phyloP scores from a whole-genome alignment of 1,140 invertebrate genomes.

The Hormaphis cornu region DNA sequence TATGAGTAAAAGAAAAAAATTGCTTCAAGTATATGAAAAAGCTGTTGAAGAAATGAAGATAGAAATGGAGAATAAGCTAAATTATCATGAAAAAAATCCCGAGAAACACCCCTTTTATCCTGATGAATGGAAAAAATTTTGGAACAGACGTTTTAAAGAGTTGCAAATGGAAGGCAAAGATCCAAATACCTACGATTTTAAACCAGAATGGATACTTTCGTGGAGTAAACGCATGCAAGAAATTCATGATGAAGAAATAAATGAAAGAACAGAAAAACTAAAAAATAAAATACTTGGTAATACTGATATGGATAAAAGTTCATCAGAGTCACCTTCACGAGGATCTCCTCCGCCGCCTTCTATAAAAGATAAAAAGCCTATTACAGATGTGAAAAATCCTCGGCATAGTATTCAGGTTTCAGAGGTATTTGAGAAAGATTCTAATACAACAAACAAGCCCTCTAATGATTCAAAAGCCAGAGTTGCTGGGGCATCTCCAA shows the following conservation, averaged over 20 bases:
- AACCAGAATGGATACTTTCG: slow-evolving; percentile 73
- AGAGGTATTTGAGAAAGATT: not conserved
- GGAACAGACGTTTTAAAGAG: slow-evolving; percentile 71
- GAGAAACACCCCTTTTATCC: slow-evolving; percentile 77
- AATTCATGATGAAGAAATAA: slow-evolving; percentile 57
- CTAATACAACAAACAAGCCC: not conserved
- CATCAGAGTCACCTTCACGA: slow-evolving; percentile 16
- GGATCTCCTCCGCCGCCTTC: not conserved
- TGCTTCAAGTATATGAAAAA: slow-evolving; percentile 41
- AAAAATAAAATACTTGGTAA: slow-evolving; percentile 44
- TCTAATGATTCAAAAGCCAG: not conserved
- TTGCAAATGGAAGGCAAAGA: slow-evolving; percentile 50
- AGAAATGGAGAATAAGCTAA: slow-evolving; percentile 50
- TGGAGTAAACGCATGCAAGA: slow-evolving; percentile 72
- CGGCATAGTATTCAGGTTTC: not conserved
- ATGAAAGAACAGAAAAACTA: slow-evolving; percentile 49
- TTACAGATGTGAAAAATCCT: not conserved
- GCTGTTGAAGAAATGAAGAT: slow-evolving; percentile 43
- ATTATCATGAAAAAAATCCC: slow-evolving; percentile 68
- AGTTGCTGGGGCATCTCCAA: slow-evolving; percentile 21
- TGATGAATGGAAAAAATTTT: slow-evolving; percentile 78
- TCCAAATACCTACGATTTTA: slow-evolving; percentile 67
- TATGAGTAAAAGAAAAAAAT: slow-evolving; percentile 14
- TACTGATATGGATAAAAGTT: slow-evolving; percentile 6
- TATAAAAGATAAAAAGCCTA: not conserved